A percentile compares a stretch with the other conserved stretches of the same genome.
Evolutionary conservation across 2,888 invertebrate genomes (phyloP).

Genomic region (Oscheius myriophilus): DNA sequence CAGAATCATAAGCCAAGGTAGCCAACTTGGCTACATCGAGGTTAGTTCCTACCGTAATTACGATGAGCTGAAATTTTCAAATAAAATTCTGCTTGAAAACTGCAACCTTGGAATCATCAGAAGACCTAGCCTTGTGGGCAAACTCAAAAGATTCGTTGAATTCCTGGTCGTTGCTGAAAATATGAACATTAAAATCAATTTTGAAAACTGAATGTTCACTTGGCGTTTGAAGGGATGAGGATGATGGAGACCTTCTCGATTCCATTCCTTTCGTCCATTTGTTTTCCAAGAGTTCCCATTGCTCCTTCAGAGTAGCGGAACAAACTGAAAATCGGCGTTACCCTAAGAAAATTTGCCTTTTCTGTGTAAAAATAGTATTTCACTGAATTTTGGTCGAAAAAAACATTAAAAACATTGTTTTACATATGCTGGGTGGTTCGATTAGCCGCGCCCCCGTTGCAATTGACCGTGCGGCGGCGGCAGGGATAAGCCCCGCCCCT

Average conservation of each 20-base stretch:
- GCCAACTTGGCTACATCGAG: constrained; percentile 4
- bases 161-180: constrained; percentile 52
- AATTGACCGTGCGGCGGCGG: too few species aligned
- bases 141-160: constrained; percentile 51
- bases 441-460: too few species aligned
- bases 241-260: constrained; percentile 51
- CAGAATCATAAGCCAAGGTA: constrained; percentile 7
- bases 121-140: constrained; percentile 44
- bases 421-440: too few species aligned
- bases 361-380: too few species aligned
- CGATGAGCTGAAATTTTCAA: constrained; percentile 20
- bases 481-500: too few species aligned
- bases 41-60: constrained; percentile 15
- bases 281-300: constrained; percentile 23
- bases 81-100: too few species aligned
- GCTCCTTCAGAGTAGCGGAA: constrained; percentile 54
- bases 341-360: too few species aligned
- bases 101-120: constrained; percentile 49
- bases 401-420: too few species aligned
- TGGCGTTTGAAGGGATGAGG: constrained; percentile 49
- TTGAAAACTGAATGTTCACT: constrained; percentile 27
- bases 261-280: constrained; percentile 30
- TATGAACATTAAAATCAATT: not conserved
- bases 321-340: too few species aligned
- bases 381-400: too few species aligned